phyloP scores from a whole-genome alignment of 2,888 invertebrate genomes.

The Agriopis leucophaearia region DNA sequence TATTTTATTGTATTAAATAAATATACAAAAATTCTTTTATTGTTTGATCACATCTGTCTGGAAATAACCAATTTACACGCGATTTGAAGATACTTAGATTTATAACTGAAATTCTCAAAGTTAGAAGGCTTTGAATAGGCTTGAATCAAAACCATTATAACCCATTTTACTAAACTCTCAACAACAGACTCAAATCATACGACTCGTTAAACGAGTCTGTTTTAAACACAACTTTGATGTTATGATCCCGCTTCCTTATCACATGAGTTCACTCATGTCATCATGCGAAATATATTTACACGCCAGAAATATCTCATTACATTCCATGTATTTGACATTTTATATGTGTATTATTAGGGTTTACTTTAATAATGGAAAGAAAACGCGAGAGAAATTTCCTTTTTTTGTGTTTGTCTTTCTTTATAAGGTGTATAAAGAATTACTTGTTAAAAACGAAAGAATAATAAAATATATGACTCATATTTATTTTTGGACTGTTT shows the following conservation, averaged over 20 bases:
- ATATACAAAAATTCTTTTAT: too few species aligned
- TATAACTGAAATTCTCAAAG: too few species aligned
- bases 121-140: too few species aligned
- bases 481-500: too few species aligned
- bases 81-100: too few species aligned
- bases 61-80: too few species aligned
- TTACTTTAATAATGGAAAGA: conserved; percentile 13
- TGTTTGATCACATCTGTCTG: too few species aligned
- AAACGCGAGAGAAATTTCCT: conserved; percentile 5
- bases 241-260: conserved; percentile 20
- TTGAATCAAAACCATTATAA: background rate
- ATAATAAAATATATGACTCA: too few species aligned
- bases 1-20: too few species aligned
- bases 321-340: conserved; percentile 27
- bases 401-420: background rate
- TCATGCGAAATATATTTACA: conserved; percentile 25
- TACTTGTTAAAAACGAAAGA: background rate
- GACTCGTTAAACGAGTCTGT: conserved; percentile 9
- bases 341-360: conserved; percentile 11
- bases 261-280: conserved; percentile 15
- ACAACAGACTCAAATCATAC: background rate
- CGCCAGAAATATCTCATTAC: conserved; percentile 19
- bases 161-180: conserved; percentile 13
- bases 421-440: background rate
- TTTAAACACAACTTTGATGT: conserved; percentile 22